A percentile compares a stretch with the other conserved stretches of the same genome.
phyloP scores from a whole-genome alignment of 2,888 invertebrate species.

The Thereva nobilitata region DNA sequence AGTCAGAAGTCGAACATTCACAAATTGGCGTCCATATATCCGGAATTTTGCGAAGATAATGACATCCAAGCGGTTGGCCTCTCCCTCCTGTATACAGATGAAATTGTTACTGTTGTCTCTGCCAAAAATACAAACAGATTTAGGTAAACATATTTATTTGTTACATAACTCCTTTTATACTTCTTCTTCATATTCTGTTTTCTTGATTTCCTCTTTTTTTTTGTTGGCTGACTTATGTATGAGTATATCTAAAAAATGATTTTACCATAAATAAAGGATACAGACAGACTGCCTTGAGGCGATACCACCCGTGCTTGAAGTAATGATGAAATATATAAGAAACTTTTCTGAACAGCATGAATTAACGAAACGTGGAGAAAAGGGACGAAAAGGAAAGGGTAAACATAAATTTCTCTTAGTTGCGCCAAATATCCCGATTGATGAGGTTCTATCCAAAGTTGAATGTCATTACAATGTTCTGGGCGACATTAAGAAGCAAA shows the following conservation, averaged over 20 bases:
- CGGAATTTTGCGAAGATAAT: conserved; percentile 49
- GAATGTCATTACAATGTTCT: conserved; percentile 54
- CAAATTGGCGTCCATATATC: conserved; percentile 51
- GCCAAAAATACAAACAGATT: conserved; percentile 56
- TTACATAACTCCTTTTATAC: conserved; percentile 1
- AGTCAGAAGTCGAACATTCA: conserved; percentile 20
- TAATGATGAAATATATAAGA: conserved; percentile 44
- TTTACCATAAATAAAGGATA: conserved; percentile 47
- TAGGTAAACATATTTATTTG: conserved; percentile 46
- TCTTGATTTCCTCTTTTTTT: neutral
- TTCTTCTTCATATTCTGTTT: conserved; percentile 27
- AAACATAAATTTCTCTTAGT: conserved; percentile 48
- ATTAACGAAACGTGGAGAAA: conserved; percentile 45
- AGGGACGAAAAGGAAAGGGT: conserved; percentile 42
- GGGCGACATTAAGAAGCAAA: conserved; percentile 53
- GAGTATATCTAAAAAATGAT: neutral
- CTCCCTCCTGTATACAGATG: conserved; percentile 47
- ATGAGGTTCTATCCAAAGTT: conserved; percentile 51
- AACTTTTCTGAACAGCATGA: conserved; percentile 23
- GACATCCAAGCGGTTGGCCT: conserved; percentile 54
- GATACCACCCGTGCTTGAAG: conserved; percentile 53
- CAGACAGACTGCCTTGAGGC: conserved; percentile 55
- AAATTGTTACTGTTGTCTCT: conserved; percentile 54
- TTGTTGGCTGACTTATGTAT: neutral
- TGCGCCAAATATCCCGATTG: conserved; percentile 48